A percentile compares a stretch with the other conserved stretches of the same genome.
Evolutionary conservation across 2,113 vertebrate genomes (phyloP).

Genomic region (Silurus asotus): DNA sequence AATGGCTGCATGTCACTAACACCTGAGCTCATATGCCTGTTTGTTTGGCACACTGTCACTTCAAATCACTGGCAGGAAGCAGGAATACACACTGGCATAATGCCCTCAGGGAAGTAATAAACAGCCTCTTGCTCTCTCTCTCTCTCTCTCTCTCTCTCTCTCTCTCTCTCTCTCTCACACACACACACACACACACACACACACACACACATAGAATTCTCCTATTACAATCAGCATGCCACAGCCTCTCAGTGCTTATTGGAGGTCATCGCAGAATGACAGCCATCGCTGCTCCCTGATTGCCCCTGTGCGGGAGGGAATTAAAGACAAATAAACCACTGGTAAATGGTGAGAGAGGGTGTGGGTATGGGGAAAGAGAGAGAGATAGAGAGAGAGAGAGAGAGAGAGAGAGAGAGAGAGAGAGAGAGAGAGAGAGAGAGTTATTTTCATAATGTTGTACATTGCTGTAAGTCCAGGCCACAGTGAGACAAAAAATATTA

Average conservation of each 20-base stretch:
- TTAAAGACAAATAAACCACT: slow-evolving; percentile 77
- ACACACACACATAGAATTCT: slow-evolving; percentile 61
- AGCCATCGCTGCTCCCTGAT: slow-evolving; percentile 74
- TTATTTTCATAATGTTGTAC: background rate
- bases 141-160: slow-evolving; percentile 28
- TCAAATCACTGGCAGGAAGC: slow-evolving; percentile 60
- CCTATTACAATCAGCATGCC: slow-evolving; percentile 72
- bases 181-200: slow-evolving; percentile 41
- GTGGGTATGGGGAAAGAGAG: background rate
- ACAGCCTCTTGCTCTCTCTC: slow-evolving; percentile 62
- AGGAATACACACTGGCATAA: slow-evolving; percentile 70
- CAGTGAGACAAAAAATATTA: background rate
- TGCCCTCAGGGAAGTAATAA: slow-evolving; percentile 61
- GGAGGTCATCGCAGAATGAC: slow-evolving; percentile 74
- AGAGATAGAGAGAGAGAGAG: background rate
- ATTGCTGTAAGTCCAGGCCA: background rate
- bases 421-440: background rate
- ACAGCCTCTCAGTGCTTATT: slow-evolving; percentile 66
- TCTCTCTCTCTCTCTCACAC: slow-evolving; percentile 45
- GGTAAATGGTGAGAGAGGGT: slow-evolving; percentile 51
- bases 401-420: background rate
- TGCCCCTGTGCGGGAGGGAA: slow-evolving; percentile 69
- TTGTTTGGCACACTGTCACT: slow-evolving; percentile 73
- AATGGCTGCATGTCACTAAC: slow-evolving; percentile 64
- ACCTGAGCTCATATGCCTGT: slow-evolving; percentile 61